Evolutionary conservation across 2,113 vertebrate species (phyloP).

Genomic region (Etheostoma cragini): DNA sequence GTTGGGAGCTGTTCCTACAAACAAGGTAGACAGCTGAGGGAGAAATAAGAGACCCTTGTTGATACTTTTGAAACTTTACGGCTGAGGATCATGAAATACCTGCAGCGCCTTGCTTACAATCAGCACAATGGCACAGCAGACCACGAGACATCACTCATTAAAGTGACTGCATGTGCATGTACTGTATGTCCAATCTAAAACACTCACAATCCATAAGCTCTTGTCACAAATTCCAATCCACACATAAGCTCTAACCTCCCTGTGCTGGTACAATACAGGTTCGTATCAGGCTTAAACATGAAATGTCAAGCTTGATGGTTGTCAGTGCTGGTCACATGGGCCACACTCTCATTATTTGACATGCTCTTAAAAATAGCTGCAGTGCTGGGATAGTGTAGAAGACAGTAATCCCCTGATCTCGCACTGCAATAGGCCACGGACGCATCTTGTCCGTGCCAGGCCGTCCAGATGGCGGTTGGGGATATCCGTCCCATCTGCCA

Average conservation of each 20-base stretch:
- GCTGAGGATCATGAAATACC: slow-evolving; percentile 29
- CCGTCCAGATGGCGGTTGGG: slow-evolving; percentile 78
- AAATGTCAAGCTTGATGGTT: slow-evolving; percentile 52
- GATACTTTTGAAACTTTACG: slow-evolving; percentile 16
- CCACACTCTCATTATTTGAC: slow-evolving; percentile 67
- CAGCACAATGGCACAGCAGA: slow-evolving; percentile 3
- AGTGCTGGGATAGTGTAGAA: slow-evolving; percentile 42
- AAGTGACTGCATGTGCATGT: slow-evolving; percentile 7
- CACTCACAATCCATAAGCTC: slow-evolving; percentile 33
- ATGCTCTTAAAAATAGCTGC: slow-evolving; percentile 70
- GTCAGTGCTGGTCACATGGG: slow-evolving; percentile 56
- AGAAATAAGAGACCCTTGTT: slow-evolving; percentile 30
- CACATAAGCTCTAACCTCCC: slow-evolving; percentile 7
- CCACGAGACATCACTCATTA: background rate
- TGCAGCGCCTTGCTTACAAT: background rate
- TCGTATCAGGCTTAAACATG: slow-evolving; percentile 32
- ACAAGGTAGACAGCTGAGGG: slow-evolving; percentile 30
- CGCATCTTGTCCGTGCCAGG: slow-evolving; percentile 64
- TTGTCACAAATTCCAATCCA: slow-evolving; percentile 5
- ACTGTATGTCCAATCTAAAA: slow-evolving; percentile 24
- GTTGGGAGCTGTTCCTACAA: slow-evolving; percentile 11
- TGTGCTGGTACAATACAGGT: slow-evolving; percentile 6
- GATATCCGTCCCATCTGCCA: slow-evolving; percentile 83
- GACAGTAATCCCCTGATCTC: slow-evolving; percentile 79
- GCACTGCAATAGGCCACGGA: slow-evolving; percentile 58